Base-by-base conservation (phyloP, 64 coral and sea anemone species). In the Montipora capricornis region DNA sequence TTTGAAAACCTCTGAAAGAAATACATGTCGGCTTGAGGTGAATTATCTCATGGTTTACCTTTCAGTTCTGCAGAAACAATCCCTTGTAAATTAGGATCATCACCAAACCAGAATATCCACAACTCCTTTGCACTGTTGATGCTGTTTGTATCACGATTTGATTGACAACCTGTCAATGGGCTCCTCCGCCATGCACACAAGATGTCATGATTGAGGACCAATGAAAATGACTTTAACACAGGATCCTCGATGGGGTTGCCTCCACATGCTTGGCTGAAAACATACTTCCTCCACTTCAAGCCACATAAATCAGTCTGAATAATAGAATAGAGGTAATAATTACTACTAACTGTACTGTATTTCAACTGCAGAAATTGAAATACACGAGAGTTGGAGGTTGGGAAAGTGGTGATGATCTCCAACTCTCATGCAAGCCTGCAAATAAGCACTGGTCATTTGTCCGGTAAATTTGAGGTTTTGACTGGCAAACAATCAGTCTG, bases 91-190 rank as follows among this genome's bases (percentile, higher is more conserved):
- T 92, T 96, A 8, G 92, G 98, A 80, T 99, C 98, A 87, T 99
- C 98, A 19, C 98, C 98, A 96, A 94, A 99, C 98, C 98, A 99
- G 74, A 99, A 99, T 1, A 99, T 73, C 98, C 98, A 99, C 37
- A 99, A 89, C 86, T 99, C 98, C 47, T 99, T 99, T 49, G 83
- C 88, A 82, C 59, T 74, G 20, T 22, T 92, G 64, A 94, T 83
- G 47, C 76, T 60, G 44, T 85, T 89, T 5, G 89, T 47, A 37
- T 64, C 84, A 69, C 80, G 24, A n/a, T 77, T 91, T 59, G 94
- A 47, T 67, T 92, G 91, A 44, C 89, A 93, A 3, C 62, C 82
- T 51, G 89, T 70, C 46, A 68, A 90, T 14, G 98, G 95, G 22
- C 90, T 78, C 15, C 89, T 79, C 29, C 95, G 88, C 98, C 98